Percentiles rank a stretch among this genome's conserved stretches.
Evolutionary conservation across 1,140 invertebrate species (phyloP).

Genomic region (Solenopsis fugax): DNA sequence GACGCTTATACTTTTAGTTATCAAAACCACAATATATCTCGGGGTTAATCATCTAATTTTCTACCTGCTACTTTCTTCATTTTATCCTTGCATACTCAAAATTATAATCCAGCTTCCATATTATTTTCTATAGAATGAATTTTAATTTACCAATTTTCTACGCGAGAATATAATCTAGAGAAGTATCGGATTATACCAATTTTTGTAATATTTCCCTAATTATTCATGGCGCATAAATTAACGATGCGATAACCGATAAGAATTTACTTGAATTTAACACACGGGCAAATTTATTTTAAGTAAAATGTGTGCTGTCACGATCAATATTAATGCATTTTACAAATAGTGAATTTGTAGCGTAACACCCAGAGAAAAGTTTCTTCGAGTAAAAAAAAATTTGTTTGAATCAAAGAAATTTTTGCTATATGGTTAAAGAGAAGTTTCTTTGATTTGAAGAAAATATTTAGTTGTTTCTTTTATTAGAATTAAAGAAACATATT

Average conservation of each 20-base stretch:
- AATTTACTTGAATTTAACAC: background rate
- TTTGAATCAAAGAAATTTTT: no score
- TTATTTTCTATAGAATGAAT: background rate
- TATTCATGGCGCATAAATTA: background rate
- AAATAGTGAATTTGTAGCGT: background rate
- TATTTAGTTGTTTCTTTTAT: no score
- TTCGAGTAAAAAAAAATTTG: no score
- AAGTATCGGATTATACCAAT: constrained; percentile 18
- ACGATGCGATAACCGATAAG: background rate
- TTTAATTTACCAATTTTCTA: constrained; percentile 26
- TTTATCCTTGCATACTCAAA: background rate
- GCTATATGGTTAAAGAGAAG: no score
- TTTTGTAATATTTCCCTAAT: background rate
- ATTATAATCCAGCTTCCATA: constrained; percentile 1
- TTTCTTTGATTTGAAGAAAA: no score
- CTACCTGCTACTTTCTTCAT: background rate
- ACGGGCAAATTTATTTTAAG: background rate
- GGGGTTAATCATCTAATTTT: background rate
- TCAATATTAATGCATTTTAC: background rate
- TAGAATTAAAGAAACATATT: no score
- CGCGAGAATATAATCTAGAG: background rate
- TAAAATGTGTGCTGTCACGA: background rate
- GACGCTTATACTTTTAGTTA: background rate
- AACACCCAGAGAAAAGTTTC: background rate
- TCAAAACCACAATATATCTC: background rate